A percentile compares a stretch with the other conserved stretches of the same genome.
phyloP scores from a whole-genome alignment of 1,140 invertebrate genomes.

The Leptestheria dahalacensis region DNA sequence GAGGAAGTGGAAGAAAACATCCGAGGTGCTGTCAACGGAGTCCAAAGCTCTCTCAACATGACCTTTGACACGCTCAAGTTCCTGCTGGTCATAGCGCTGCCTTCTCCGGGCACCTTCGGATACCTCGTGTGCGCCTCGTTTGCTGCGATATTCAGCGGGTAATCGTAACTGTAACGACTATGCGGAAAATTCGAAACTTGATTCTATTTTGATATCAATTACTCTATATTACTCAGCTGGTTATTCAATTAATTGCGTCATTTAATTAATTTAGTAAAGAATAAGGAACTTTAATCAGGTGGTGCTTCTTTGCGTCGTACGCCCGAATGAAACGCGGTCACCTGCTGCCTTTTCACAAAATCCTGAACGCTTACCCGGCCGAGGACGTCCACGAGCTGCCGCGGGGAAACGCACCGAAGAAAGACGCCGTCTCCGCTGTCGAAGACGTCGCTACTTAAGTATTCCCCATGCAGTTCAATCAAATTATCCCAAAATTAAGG shows the following conservation, averaged over 20 bases:
- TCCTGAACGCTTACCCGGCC: neutral
- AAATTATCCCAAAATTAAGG: too few species aligned
- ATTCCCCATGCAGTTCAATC: too few species aligned
- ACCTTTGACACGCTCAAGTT: slow-evolving; percentile 38
- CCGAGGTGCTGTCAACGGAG: slow-evolving; percentile 38
- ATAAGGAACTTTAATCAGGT: neutral
- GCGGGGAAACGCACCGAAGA: neutral
- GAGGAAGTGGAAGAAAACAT: slow-evolving; percentile 34
- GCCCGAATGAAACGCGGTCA: slow-evolving; percentile 13
- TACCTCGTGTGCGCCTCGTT: slow-evolving; percentile 13
- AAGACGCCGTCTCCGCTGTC: too few species aligned
- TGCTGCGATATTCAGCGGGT: slow-evolving; percentile 12
- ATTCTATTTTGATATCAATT: too few species aligned
- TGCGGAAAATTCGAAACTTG: too few species aligned
- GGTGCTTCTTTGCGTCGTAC: slow-evolving; percentile 15
- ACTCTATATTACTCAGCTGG: too few species aligned
- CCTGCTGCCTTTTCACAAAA: slow-evolving; percentile 11
- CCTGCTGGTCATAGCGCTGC: slow-evolving; percentile 30
- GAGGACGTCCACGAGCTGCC: neutral
- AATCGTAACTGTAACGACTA: neutral
- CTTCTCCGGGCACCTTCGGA: slow-evolving; percentile 14
- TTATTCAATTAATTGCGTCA: too few species aligned
- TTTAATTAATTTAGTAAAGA: neutral
- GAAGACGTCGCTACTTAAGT: too few species aligned
- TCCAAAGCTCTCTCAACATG: slow-evolving; percentile 38